A percentile compares a stretch with the other conserved stretches of the same genome.
Evolutionary conservation across 2,113 vertebrate genomes (phyloP).

Genomic region (Hippocampus mohnikei): DNA sequence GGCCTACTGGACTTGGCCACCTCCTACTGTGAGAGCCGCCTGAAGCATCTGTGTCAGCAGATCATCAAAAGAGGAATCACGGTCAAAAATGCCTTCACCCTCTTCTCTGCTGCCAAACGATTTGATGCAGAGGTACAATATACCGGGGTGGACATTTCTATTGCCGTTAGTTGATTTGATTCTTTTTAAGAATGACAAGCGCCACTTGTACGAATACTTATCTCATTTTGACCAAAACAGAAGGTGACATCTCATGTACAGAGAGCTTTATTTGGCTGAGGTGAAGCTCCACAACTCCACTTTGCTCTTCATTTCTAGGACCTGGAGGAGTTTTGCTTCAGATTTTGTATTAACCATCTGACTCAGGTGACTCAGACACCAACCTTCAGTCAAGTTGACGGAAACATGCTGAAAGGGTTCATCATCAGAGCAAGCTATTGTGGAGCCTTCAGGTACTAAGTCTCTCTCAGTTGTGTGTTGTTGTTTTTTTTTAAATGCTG

Average conservation of each 20-base stretch:
- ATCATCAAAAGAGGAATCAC: no score
- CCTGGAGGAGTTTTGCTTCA: not conserved
- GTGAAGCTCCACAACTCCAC: not conserved
- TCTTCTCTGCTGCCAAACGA: no score
- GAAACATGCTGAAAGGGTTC: not conserved
- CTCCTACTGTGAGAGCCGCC: no score
- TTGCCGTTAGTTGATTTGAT: no score
- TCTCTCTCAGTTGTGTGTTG: not conserved
- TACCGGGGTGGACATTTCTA: no score
- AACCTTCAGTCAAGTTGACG: not conserved
- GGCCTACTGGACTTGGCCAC: no score
- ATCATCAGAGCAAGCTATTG: not conserved
- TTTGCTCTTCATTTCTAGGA: not conserved
- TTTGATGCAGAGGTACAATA: no score
- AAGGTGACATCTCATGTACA: not conserved
- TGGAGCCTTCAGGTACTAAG: not conserved
- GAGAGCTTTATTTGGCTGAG: not conserved
- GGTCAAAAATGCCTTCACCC: no score
- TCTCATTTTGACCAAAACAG: not conserved
- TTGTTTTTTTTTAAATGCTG: not conserved
- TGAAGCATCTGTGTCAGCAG: no score
- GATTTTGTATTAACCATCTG: not conserved
- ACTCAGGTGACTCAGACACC: not conserved
- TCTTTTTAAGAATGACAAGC: no score
- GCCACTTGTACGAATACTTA: no score